A percentile compares a stretch with the other conserved stretches of the same genome.
Evolutionary conservation across 2,113 vertebrate genomes (phyloP).

Genomic region (Porphyrio hochstetteri): DNA sequence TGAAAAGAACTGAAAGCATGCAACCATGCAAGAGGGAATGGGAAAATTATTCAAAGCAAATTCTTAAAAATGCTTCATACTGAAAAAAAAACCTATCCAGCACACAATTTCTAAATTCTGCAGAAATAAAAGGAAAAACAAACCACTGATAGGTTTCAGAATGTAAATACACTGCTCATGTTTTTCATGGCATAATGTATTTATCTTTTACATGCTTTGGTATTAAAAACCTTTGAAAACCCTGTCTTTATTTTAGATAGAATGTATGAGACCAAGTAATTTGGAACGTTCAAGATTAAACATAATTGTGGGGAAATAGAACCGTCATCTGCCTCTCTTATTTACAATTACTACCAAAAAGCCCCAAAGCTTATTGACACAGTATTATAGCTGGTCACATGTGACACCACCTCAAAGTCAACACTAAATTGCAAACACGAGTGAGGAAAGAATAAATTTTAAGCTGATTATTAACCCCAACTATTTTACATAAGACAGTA

Average conservation of each 20-base stretch:
- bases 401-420: background rate
- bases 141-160: background rate
- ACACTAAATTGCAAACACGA: background rate
- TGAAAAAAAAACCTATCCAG: background rate
- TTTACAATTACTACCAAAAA: background rate
- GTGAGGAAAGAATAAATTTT: background rate
- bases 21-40: background rate
- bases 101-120: background rate
- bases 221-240: background rate
- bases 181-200: background rate
- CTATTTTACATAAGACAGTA: background rate
- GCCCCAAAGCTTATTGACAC: fast-evolving
- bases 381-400: background rate
- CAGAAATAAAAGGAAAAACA: background rate
- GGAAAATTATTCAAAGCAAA: background rate
- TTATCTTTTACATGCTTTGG: background rate
- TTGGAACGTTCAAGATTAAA: background rate
- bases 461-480: background rate
- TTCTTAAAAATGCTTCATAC: background rate
- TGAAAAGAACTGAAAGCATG: background rate
- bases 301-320: background rate
- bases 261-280: background rate
- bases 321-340: background rate
- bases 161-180: background rate
- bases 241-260: background rate